A percentile compares a stretch with the other conserved stretches of the same genome.
These are phyloP conservation scores for Sarcophaga rosellei DNA, from an alignment of 2,888 invertebrate species.

Conservation along the genomic window DNA sequence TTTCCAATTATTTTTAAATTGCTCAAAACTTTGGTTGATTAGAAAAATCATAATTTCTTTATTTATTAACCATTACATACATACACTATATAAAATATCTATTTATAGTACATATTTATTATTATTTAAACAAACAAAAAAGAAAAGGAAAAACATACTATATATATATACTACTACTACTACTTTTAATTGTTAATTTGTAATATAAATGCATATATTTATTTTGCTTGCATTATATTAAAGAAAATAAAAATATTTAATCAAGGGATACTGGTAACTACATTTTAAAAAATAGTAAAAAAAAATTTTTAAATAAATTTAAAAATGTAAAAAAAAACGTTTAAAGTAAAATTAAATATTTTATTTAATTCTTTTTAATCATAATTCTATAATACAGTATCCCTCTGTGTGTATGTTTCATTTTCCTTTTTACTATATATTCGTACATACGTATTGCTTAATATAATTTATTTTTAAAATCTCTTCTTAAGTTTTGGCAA, in stretches of 20 bases:
- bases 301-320: too few species aligned
- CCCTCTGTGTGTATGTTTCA: neutral
- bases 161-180: too few species aligned
- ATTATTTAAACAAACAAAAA: neutral
- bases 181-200: too few species aligned
- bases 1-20: constrained; percentile 58
- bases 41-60: constrained; percentile 53
- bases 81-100: too few species aligned
- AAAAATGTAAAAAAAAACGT: too few species aligned
- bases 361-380: neutral
- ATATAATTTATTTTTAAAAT: constrained; percentile 15
- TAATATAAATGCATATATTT: too few species aligned
- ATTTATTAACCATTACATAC: constrained; percentile 6
- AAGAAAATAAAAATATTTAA: too few species aligned
- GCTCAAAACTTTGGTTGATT: constrained; percentile 56
- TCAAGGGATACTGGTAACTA: too few species aligned
- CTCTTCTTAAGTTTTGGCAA: constrained; percentile 61
- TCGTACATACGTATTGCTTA: neutral
- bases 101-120: neutral
- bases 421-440: constrained; percentile 4
- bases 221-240: too few species aligned
- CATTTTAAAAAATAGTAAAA: too few species aligned
- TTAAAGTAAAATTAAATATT: too few species aligned
- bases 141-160: neutral
- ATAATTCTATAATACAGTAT: neutral